A percentile compares a stretch with the other conserved stretches of the same genome.
Evolutionary conservation across 2,113 vertebrate species (phyloP).

Genomic region (Rhinogobius similis): DNA sequence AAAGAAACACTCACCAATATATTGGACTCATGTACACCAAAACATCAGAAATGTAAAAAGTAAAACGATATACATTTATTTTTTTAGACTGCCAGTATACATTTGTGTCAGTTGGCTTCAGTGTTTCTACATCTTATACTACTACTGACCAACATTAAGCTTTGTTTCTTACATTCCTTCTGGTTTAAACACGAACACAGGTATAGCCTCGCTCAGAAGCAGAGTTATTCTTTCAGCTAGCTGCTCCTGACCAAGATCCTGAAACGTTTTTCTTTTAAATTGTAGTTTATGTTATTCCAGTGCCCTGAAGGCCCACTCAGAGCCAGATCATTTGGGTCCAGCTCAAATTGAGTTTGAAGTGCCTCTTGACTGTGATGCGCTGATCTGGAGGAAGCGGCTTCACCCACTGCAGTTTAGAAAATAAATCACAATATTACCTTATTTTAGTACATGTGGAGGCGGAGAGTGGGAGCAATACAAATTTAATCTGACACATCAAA

Average conservation of each 20-base stretch:
- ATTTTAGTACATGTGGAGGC: not conserved
- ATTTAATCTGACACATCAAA: slow-evolving; percentile 9
- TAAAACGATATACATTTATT: too few species aligned
- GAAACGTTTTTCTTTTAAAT: not conserved
- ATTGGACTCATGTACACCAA: too few species aligned
- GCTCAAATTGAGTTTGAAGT: slow-evolving; percentile 6
- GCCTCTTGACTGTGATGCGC: slow-evolving; percentile 2
- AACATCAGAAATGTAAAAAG: too few species aligned
- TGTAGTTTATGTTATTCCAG: not conserved
- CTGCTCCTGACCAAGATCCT: not conserved
- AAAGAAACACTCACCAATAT: too few species aligned
- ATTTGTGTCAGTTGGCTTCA: too few species aligned
- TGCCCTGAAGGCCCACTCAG: not conserved
- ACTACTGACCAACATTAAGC: too few species aligned
- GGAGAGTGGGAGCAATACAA: slow-evolving; percentile 2
- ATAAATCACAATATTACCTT: slow-evolving; percentile 2
- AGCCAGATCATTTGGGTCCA: not conserved
- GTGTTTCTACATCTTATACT: too few species aligned
- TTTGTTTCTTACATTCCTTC: too few species aligned
- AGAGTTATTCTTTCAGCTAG: too few species aligned
- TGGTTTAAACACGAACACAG: too few species aligned
- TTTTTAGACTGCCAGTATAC: too few species aligned
- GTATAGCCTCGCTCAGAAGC: too few species aligned
- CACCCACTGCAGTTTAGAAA: slow-evolving; percentile 2
- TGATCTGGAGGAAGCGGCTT: slow-evolving; percentile 6